phyloP scores from a whole-genome alignment of 2,797 vertebrate species.

The Tragopan temminckii region DNA sequence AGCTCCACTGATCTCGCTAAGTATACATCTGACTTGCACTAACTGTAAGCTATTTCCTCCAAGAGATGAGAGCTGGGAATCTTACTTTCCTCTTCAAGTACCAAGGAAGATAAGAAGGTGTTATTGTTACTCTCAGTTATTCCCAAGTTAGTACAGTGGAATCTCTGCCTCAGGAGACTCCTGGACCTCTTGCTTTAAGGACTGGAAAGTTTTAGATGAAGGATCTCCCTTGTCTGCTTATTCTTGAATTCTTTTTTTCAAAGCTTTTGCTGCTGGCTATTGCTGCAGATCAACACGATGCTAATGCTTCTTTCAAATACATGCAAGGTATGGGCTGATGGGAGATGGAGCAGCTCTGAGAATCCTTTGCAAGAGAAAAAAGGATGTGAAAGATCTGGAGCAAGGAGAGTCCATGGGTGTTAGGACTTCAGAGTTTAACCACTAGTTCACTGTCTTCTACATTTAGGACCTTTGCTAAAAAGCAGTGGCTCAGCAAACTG shows the following conservation, averaged over 20 bases:
- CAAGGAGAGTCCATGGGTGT: not conserved
- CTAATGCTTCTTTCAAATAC: not conserved
- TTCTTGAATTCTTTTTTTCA: not conserved
- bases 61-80: not conserved
- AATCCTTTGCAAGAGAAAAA: not conserved
- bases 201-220: not conserved
- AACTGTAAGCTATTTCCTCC: not conserved
- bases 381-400: not conserved
- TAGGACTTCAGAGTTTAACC: not conserved
- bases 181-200: not conserved
- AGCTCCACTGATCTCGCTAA: conserved; percentile 2
- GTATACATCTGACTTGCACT: not conserved
- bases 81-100: not conserved
- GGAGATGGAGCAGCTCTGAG: not conserved
- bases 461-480: not conserved
- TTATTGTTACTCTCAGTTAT: not conserved
- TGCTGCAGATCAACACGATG: not conserved
- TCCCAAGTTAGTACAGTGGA: not conserved
- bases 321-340: not conserved
- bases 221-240: not conserved
- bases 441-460: not conserved
- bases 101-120: not conserved
- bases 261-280: not conserved
- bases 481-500: not conserved
- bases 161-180: not conserved